Evolutionary conservation across 2,797 vertebrate species (phyloP).

Genomic region (Gobionotothen gibberifrons): DNA sequence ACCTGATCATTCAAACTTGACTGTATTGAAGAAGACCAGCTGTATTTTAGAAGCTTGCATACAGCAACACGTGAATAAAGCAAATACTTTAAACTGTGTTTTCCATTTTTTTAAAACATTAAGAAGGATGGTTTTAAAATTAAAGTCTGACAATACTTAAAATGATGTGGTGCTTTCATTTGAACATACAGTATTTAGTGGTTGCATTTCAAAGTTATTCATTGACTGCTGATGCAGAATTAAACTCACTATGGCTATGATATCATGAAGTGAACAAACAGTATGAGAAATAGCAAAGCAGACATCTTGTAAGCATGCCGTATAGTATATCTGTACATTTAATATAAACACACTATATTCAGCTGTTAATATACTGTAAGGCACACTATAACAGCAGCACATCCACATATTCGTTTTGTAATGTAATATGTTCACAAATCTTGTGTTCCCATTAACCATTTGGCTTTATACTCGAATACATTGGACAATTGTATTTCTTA

Average conservation of each 20-base stretch:
- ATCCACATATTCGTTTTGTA: not conserved
- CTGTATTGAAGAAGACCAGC: too few relatives aligned
- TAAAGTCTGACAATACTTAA: not conserved
- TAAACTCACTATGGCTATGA: not conserved
- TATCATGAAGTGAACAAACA: not conserved
- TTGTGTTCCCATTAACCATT: constrained; percentile 1
- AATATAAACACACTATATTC: not conserved
- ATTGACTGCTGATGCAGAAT: not conserved
- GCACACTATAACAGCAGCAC: not conserved
- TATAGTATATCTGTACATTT: not conserved
- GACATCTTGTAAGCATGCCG: not conserved
- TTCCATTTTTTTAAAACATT: too few relatives aligned
- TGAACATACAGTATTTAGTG: not conserved
- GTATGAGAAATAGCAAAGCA: not conserved
- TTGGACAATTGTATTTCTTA: not conserved
- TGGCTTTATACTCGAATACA: not conserved
- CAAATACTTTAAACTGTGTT: too few relatives aligned
- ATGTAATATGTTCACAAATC: not conserved
- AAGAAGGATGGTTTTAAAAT: not conserved
- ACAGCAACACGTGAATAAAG: too few relatives aligned
- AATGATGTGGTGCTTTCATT: not conserved
- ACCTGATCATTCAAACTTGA: too few relatives aligned
- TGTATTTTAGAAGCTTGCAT: too few relatives aligned
- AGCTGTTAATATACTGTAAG: not conserved
- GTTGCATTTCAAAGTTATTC: not conserved